Percentiles rank a stretch among this genome's conserved stretches.
Evolutionary conservation across 2,113 vertebrate genomes (phyloP).

Genomic region (Mola mola): DNA sequence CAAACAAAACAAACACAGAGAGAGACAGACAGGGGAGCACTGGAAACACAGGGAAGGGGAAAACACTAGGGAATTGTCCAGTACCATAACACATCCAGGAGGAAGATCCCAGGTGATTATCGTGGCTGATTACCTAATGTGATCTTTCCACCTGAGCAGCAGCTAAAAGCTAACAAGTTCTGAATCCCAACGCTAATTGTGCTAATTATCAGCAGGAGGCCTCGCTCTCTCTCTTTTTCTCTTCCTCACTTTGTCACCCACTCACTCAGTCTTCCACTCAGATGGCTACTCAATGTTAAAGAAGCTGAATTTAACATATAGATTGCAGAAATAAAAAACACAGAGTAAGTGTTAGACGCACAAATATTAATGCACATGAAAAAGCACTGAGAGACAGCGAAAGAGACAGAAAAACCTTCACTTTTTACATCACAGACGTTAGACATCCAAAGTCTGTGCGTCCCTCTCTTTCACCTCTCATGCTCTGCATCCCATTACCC

Average conservation of each 20-base stretch:
- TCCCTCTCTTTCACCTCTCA: neutral
- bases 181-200: constrained; percentile 66
- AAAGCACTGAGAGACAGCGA: no score
- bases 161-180: constrained; percentile 67
- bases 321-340: no score
- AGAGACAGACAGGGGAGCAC: no score
- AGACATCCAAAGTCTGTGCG: neutral
- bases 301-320: no score
- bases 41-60: no score
- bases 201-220: constrained; percentile 65
- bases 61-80: no score
- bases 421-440: neutral
- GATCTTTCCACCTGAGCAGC: constrained; percentile 75
- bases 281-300: no score
- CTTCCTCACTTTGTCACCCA: neutral
- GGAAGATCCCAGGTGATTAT: constrained; percentile 60
- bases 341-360: no score
- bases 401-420: no score
- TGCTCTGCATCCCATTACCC: constrained; percentile 35
- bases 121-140: constrained; percentile 72
- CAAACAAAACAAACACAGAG: no score
- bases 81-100: neutral
- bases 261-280: constrained; percentile 4
- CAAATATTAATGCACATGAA: no score
- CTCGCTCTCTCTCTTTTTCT: no score